Evolutionary conservation across 2,888 invertebrate genomes (phyloP).

Genomic region (Acanthosepion pharaonis): DNA sequence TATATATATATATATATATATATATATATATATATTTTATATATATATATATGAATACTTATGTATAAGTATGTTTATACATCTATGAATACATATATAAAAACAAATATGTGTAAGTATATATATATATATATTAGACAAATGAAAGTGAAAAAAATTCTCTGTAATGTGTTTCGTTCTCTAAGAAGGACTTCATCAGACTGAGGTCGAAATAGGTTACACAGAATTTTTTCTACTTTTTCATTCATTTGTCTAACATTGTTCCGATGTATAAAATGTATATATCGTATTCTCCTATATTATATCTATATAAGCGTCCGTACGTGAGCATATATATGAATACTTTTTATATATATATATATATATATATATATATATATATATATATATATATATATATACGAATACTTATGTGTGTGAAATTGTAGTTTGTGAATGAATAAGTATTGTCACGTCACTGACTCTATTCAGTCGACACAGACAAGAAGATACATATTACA

Average conservation of each 20-base stretch:
- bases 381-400: slow-evolving; percentile 38
- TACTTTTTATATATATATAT: neutral
- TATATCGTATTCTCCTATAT: too few relatives aligned
- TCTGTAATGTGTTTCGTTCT: too few relatives aligned
- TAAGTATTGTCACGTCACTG: neutral
- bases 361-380: neutral
- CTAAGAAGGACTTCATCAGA: too few relatives aligned
- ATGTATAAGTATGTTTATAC: neutral
- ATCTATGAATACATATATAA: neutral
- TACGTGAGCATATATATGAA: neutral
- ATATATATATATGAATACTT: neutral
- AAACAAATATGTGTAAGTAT: neutral
- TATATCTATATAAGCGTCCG: too few relatives aligned
- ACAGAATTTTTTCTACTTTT: too few relatives aligned
- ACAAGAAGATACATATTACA: neutral
- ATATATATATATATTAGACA: neutral
- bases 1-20: slow-evolving; percentile 20
- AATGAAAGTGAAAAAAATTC: too few relatives aligned
- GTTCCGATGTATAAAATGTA: too few relatives aligned
- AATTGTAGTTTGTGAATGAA: neutral
- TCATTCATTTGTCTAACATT: too few relatives aligned
- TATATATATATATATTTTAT: neutral
- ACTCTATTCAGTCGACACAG: neutral
- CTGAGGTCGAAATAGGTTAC: too few relatives aligned
- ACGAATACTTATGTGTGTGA: neutral